Evolutionary conservation across 2,888 invertebrate genomes (phyloP), one percentile per base, ranked within the genome.

Genomic region (Ditula angustiorana): DNA sequence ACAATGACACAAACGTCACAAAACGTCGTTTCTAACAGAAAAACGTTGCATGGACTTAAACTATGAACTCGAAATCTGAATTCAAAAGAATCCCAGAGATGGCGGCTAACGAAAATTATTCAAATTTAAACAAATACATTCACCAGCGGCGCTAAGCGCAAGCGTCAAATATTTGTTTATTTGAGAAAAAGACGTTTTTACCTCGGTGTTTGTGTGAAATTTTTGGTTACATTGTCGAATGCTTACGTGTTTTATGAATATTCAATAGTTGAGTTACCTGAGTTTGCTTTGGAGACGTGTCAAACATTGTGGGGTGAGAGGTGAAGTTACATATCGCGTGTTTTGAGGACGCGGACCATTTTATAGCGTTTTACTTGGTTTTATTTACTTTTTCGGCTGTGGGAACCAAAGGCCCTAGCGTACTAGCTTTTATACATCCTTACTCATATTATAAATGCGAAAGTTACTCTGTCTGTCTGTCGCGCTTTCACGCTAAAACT

Each of bases 201-300:
- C 66, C 74, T 73, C 67, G 44, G 77, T 87, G 85, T 90, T 91
- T 90, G 91, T 88, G 90, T 91, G 90, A 92, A 90, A 91, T 87
- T 86, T 87, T 83, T 84, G 86, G 88, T 85, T 61, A 61, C 66
- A 87, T 88, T 89, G 87, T 85, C 82, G 82, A 86, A 87, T 86
- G 77, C 80, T 78, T 74, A 78, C 78, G 79, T 82, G 74, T 68
- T 68, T 72, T 77, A 85, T 92, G 90, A 91, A 91, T 91, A 92
- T 91, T 89, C 88, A 91, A 82, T 75, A 76, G 71, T 73, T 72
- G 66, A 46, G 70, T 69, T 70, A 74, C 68, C 60, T 69, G 67
- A 73, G 79, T 81, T 75, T 78, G 83, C 80, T 80, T 69, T 69
- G 28, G 63, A 67, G 67, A 73, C 62, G 74, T 71, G 74, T 74